Conservation (phyloP, 2,888 invertebrate genomes). For the Trichogramma evanescens region DNA sequence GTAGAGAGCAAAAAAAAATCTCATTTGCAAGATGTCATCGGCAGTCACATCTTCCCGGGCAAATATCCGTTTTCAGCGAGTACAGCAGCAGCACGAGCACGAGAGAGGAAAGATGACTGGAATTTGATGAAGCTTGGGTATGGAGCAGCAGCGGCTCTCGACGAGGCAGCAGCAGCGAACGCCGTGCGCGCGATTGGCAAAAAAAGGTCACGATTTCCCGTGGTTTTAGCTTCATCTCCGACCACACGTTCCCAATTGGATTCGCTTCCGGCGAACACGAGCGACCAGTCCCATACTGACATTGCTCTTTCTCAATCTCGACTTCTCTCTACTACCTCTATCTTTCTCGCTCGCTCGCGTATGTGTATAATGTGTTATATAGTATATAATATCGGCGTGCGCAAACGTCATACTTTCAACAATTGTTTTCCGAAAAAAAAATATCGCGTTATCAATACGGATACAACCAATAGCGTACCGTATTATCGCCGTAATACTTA, state of each 20-base stretch:
- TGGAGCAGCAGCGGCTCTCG: no score
- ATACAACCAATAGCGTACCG: no score
- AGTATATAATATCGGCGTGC: no score
- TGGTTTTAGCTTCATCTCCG: slow-evolving; percentile 10
- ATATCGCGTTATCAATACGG: no score
- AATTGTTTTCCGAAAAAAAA: no score
- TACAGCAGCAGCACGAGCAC: neutral
- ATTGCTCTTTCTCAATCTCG: neutral
- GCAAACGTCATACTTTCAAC: no score
- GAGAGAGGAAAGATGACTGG: neutral
- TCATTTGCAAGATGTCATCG: neutral
- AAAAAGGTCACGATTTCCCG: slow-evolving; percentile 15
- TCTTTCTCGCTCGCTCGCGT: neutral
- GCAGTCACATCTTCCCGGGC: neutral
- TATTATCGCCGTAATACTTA: no score
- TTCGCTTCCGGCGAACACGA: slow-evolving; percentile 6
- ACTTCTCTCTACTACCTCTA: neutral
- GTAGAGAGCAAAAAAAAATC: neutral
- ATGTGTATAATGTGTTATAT: neutral
- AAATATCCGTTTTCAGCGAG: neutral
- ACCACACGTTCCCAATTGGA: slow-evolving; percentile 11
- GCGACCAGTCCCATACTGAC: neutral
- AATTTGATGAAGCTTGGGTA: slow-evolving; percentile 1
- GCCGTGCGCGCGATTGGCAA: neutral
- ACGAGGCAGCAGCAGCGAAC: no score